Conservation (phyloP, 2,113 vertebrate species). For the Sorex fumeus region DNA sequence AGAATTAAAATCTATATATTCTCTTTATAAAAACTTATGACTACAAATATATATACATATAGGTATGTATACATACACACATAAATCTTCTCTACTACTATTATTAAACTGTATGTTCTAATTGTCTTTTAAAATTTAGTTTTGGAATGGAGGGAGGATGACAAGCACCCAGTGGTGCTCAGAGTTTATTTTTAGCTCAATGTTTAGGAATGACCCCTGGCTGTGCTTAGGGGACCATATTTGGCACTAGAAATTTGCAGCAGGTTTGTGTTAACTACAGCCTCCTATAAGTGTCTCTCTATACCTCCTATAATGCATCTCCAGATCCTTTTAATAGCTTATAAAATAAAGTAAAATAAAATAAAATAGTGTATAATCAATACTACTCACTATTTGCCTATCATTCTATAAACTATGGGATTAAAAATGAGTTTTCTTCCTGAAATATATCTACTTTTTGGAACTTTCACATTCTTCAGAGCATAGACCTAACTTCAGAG, state of each 20-base stretch:
- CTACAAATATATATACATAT: neutral
- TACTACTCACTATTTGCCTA: neutral
- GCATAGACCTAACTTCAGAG: neutral
- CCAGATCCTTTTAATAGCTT: neutral
- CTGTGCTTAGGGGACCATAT: too few species aligned
- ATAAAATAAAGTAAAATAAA: constrained; percentile 50
- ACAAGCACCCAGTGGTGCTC: too few species aligned
- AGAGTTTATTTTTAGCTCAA: too few species aligned
- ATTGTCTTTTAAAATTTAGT: constrained; percentile 43
- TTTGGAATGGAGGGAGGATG: too few species aligned
- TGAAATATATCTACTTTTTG: neutral
- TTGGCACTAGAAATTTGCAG: too few species aligned
- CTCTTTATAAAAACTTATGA: constrained; percentile 9
- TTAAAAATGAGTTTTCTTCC: neutral
- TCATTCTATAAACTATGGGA: neutral
- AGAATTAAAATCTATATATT: constrained; percentile 5
- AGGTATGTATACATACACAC: too few species aligned
- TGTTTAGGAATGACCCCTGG: too few species aligned
- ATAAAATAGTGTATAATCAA: neutral
- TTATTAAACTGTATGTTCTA: neutral
- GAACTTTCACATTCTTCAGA: neutral
- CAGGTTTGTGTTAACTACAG: too few species aligned
- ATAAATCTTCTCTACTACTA: neutral
- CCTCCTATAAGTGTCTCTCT: neutral
- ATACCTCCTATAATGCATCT: too few species aligned